Conservation (phyloP, 1,140 invertebrate species). For the Medauroidea extradentata region DNA sequence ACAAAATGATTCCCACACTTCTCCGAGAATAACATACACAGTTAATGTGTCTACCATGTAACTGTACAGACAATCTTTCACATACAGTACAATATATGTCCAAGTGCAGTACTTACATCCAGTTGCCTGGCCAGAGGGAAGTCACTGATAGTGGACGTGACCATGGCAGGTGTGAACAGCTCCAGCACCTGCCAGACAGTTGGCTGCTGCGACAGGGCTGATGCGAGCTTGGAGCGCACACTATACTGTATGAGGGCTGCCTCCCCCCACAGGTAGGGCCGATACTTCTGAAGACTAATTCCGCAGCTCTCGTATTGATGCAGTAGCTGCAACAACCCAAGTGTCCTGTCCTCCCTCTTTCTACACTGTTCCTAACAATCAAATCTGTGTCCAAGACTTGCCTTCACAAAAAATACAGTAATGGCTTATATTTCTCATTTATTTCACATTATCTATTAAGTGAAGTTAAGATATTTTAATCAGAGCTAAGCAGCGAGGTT, state of each 20-base stretch:
- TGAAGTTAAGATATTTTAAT: too few relatives aligned
- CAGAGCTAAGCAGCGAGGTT: too few relatives aligned
- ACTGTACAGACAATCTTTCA: background rate
- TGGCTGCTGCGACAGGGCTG: slow-evolving; percentile 62
- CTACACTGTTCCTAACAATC: too few relatives aligned
- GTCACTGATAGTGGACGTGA: slow-evolving; percentile 61
- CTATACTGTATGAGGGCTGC: slow-evolving; percentile 70
- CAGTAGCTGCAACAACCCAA: slow-evolving; percentile 53
- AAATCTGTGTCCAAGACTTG: too few relatives aligned
- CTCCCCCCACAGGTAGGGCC: slow-evolving; percentile 75
- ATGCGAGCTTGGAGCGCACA: slow-evolving; percentile 53
- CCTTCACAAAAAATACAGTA: too few relatives aligned
- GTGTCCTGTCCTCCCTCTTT: too few relatives aligned
- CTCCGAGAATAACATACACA: too few relatives aligned
- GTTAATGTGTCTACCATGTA: too few relatives aligned
- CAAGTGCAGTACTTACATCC: slow-evolving; percentile 24
- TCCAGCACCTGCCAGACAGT: slow-evolving; percentile 65
- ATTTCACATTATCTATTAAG: too few relatives aligned
- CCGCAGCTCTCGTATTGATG: slow-evolving; percentile 57
- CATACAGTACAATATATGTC: background rate
- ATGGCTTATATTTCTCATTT: too few relatives aligned
- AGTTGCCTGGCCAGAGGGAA: slow-evolving; percentile 52
- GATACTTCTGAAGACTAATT: slow-evolving; percentile 58
- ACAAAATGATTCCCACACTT: too few relatives aligned
- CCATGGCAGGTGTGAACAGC: slow-evolving; percentile 56